Base-by-base conservation (phyloP, 1,140 invertebrate species). In the Whitmania pigra region DNA sequence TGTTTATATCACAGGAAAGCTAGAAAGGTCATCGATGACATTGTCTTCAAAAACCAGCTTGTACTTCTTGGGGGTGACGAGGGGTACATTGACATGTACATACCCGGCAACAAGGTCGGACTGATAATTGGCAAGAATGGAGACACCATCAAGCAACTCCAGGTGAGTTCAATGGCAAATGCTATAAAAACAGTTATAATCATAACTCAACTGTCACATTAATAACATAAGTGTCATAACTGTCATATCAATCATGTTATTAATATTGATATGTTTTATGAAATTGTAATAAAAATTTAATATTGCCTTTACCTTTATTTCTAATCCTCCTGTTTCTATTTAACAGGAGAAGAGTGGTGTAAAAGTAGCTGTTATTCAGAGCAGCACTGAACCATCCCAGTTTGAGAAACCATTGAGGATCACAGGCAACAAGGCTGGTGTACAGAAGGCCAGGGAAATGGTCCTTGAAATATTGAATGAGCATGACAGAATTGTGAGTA, bases 291-390 rank as follows among this genome's bases (percentile, higher is more conserved):
- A n/a, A n/a, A n/a, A n/a, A n/a, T n/a, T n/a, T n/a, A n/a, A n/a
- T n/a, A n/a, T n/a, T n/a, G n/a, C n/a, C 31, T 3, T 36, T 36
- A 6, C 6, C 31, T 36, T 36, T 36, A 36, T 36, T 36, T 49
- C 20, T 0, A n/a, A 36, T 73, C 31, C 6, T 6, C 31, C 31
- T 36, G 31, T 36, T 36, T 36, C 31, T 36, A 27, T 69, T 25
- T 74, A 76, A 67, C 71, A 84, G 78, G 93, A 97, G 77, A 91
- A 92, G 79, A 92, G 92, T 74, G 93, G 93, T 53, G 94, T 94
- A 0, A 97, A 97, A 82, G 98, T 99, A 94, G 90, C 97, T 20
- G 90, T 99, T 74, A 94, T 99, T 76, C 95, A 98, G 81, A 85
- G 97, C 78, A 92, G 90, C 22, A 92, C 81, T 74, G 71, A 76